phyloP scores from a whole-genome alignment of 2,797 vertebrate genomes.

The Lagocephalus sceleratus region DNA sequence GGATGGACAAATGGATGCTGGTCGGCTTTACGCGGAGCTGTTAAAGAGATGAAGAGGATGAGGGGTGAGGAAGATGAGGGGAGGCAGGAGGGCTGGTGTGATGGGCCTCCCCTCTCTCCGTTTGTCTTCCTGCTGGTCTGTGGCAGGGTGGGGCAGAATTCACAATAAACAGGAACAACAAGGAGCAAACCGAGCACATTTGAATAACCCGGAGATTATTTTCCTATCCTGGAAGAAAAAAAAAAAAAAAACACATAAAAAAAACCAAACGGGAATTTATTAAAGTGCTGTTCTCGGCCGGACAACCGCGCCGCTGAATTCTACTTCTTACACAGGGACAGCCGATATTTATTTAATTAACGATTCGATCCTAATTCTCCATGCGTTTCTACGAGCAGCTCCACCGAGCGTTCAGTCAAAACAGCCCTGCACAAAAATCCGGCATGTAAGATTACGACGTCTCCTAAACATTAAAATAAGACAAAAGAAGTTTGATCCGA shows the following conservation, averaged over 20 bases:
- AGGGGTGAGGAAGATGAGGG: constrained; percentile 6
- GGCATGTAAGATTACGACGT: no score
- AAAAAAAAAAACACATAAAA: no score
- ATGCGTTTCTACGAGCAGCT: no score
- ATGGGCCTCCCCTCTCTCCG: constrained; percentile 4
- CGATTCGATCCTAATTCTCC: no score
- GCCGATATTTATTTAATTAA: no score
- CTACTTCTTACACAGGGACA: neutral
- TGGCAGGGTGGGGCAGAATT: constrained; percentile 49
- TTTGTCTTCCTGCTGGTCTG: constrained; percentile 26
- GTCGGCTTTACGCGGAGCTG: constrained; percentile 54
- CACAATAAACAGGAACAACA: constrained; percentile 20
- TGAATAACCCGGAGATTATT: neutral
- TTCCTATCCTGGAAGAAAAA: neutral
- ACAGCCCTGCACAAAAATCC: no score
- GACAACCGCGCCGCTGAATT: neutral
- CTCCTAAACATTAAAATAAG: no score
- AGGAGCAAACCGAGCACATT: neutral
- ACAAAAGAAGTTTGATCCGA: no score
- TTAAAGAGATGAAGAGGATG: constrained; percentile 45
- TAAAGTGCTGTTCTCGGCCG: neutral
- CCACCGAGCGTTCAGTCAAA: no score
- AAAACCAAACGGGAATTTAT: neutral
- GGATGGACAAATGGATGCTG: constrained; percentile 32
- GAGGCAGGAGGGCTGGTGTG: constrained; percentile 15